Conservation (phyloP, 2,797 vertebrate species). For the Channallabes apus region DNA sequence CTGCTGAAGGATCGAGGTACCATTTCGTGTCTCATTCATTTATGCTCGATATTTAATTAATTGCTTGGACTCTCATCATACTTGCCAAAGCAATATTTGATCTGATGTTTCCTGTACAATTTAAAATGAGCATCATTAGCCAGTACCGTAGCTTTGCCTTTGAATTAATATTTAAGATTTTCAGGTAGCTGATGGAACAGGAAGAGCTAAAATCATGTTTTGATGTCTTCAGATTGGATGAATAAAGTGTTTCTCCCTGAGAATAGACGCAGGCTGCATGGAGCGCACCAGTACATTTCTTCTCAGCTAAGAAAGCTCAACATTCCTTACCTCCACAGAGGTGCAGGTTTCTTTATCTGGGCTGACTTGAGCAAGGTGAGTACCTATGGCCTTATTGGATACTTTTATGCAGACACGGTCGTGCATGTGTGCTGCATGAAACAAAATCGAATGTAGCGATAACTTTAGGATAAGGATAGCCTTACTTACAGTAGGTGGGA, state of each 20-base stretch:
- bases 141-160: neutral
- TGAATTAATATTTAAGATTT: neutral
- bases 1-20: slow-evolving; percentile 88
- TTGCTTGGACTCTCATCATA: neutral
- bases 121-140: neutral
- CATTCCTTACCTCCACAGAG: slow-evolving; percentile 82
- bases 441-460: neutral
- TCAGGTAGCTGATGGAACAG: neutral
- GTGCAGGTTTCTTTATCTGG: slow-evolving; percentile 89
- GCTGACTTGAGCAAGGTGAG: slow-evolving; percentile 90
- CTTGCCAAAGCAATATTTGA: too few relatives aligned
- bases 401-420: too few relatives aligned
- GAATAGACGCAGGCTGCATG: slow-evolving; percentile 83
- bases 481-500: neutral
- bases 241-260: slow-evolving; percentile 82
- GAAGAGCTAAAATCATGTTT: neutral
- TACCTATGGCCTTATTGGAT: neutral
- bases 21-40: neutral
- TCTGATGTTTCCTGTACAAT: neutral
- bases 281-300: slow-evolving; percentile 80
- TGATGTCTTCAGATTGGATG: slow-evolving; percentile 85
- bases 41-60: neutral
- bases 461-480: neutral
- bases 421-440: neutral
- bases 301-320: slow-evolving; percentile 80